Evolutionary conservation across 2,797 vertebrate species (phyloP), one percentile per base, ranked within the genome.

Genomic region (Parambassis ranga): DNA sequence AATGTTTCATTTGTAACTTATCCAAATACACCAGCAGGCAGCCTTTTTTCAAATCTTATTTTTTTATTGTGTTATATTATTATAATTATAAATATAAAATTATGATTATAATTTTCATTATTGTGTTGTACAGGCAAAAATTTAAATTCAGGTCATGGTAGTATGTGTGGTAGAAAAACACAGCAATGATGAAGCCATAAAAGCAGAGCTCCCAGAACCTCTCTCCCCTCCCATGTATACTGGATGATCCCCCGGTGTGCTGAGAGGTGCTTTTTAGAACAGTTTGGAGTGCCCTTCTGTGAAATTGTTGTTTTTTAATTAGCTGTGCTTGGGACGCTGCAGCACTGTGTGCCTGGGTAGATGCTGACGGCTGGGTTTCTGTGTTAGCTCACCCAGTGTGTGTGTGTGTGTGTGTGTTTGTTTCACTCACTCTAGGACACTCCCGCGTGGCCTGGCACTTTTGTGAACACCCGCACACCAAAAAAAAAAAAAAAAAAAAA

Each of bases 241-340:
- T 73, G 85, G 79, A 84, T 65, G 81, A 84, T 87, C 88, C 92
- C 90, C 91, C 50, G 72, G 89, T 90, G 92, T 92, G 92, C 91
- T 93, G 92, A 93, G 92, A 83, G 88, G 50, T 90, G 79, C 86
- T 89, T 90, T 91, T 91, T 83, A 85, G 65, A 84, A 76, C 79
- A 55, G 87, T 91, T 90, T 88, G 86, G 81, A 88, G 89, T 85
- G 76, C 88, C 89, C 89, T 90, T 87, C 88, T 89, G 87, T 90
- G 87, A 89, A 91, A 88, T 88, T 93, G 90, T 93, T 93, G 90
- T 92, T 93, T 93, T 92, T 93, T 93, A 93, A 93, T 93, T 93
- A 93, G 90, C 86, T 67, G 62, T 85, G 84, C 84, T 90, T 55
- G 76, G 87, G 81, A 85, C 85, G 77, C 75, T 71, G 81, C 84